A percentile compares a stretch with the other conserved stretches of the same genome.
These are phyloP conservation scores for Aporrectodea caliginosa DNA, from an alignment of 1,140 invertebrate species.

Conservation along the genomic window DNA sequence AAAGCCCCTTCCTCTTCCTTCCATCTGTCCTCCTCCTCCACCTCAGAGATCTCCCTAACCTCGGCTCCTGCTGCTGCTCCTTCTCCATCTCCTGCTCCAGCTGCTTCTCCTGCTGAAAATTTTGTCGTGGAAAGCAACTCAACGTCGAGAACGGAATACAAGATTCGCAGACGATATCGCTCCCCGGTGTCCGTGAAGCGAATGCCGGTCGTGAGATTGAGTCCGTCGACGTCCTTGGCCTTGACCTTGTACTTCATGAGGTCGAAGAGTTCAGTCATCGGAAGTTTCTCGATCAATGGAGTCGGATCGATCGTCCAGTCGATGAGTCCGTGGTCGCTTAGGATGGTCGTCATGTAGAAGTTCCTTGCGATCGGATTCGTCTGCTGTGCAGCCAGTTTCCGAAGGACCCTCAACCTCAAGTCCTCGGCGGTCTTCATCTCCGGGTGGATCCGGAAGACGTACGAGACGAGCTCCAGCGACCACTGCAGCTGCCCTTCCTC, in stretches of 20 bases:
- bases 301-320: neutral
- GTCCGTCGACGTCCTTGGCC: neutral
- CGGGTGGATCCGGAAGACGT: constrained; percentile 31
- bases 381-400: neutral
- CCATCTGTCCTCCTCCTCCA: too few relatives aligned
- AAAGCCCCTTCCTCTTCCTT: too few relatives aligned
- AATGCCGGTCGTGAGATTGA: neutral
- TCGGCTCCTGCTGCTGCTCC: too few relatives aligned
- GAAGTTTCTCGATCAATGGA: neutral
- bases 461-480: constrained; percentile 40
- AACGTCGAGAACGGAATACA: neutral
- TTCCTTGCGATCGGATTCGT: neutral
- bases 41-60: too few relatives aligned
- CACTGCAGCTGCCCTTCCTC: constrained; percentile 40
- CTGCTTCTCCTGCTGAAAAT: too few relatives aligned
- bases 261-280: neutral
- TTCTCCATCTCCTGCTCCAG: too few relatives aligned
- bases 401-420: neutral
- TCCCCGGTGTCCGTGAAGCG: neutral
- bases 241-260: neutral
- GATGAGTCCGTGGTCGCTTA: neutral
- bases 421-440: neutral
- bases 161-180: neutral
- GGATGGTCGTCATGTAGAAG: neutral
- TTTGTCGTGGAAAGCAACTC: too few relatives aligned